Evolutionary conservation across 2,113 vertebrate species (phyloP), one percentile per base, ranked within the genome.

Genomic region (Geococcyx californianus): DNA sequence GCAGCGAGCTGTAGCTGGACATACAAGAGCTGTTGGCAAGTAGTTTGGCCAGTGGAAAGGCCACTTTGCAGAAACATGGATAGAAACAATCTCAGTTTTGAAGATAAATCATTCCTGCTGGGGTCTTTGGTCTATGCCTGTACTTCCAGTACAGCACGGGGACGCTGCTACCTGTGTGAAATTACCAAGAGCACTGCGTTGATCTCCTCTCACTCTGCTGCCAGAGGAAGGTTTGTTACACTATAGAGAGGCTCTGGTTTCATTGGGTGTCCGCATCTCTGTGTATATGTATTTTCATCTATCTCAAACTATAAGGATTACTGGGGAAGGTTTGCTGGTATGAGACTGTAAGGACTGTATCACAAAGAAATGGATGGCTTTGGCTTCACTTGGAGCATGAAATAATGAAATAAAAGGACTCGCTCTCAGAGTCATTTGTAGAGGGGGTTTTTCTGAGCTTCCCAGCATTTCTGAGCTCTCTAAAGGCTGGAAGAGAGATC

Each of bases 31-130:
- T 91, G 80, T 69, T 93, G 87, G 87, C 70, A 78, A 72, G 49
- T 38, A 79, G 31, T 40, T 84, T 45, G 83, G 72, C 36, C 49
- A 58, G 69, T 40, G 81, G 54, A 93, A 95, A 96, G 89, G 69
- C 19, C 84, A 69, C 84, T 91, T 89, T 56, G 29, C 4, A 89
- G 89, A 68, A 73, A 69, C 45, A 69, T 0, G 1, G 33, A 62
- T 12, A 62, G 87, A 91, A 91, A 90, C 38, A 62, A 89, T 59
- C 59, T 75, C 47, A 23, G n/a, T 91, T 84, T 52, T 3, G 7
- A 85, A 68, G 60, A 75, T 36, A 87, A 90, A 87, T 68, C 20
- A 54, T 72, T 60, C 11, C 69, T 75, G 26, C 79, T 54, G 34
- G 59, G 76, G 76, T 6, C 11, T 87, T 38, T 52, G 33, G 31